These are phyloP conservation scores for Passer montanus DNA, from an alignment of 2,113 vertebrate genomes.

Conservation along the genomic window DNA sequence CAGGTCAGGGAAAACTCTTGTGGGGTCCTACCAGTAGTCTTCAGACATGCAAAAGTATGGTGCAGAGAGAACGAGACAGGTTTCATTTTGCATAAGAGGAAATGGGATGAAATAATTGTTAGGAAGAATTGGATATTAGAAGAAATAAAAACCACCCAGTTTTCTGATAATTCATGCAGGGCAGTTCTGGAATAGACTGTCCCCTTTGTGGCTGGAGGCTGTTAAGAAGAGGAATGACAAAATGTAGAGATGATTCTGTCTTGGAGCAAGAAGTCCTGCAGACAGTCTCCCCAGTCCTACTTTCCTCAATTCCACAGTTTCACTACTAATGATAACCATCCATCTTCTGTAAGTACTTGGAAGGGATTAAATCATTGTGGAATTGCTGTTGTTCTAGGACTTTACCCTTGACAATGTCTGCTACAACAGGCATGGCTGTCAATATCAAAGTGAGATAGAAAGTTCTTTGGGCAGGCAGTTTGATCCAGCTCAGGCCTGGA, in stretches of 20 bases:
- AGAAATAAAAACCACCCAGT: neutral
- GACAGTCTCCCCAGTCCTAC: neutral
- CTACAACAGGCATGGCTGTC: neutral
- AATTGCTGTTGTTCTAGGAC: neutral
- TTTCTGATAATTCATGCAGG: neutral
- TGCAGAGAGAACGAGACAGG: neutral
- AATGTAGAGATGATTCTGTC: neutral
- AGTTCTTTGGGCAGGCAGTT: neutral
- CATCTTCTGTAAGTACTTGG: neutral
- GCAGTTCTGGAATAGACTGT: neutral
- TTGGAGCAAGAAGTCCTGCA: neutral
- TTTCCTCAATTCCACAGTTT: neutral
- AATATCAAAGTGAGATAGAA: slow-evolving; percentile 14
- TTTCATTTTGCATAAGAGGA: neutral
- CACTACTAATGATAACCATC: neutral
- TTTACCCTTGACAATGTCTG: neutral
- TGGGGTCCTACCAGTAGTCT: neutral
- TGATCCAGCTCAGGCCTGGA: neutral
- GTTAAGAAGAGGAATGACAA: neutral
- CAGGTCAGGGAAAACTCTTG: neutral
- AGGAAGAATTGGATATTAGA: neutral
- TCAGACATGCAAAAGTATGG: neutral
- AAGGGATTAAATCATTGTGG: neutral
- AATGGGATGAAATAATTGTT: neutral
- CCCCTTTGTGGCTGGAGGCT: neutral